phyloP scores from a whole-genome alignment of 2,113 vertebrate species.

The Sapajus apella region DNA sequence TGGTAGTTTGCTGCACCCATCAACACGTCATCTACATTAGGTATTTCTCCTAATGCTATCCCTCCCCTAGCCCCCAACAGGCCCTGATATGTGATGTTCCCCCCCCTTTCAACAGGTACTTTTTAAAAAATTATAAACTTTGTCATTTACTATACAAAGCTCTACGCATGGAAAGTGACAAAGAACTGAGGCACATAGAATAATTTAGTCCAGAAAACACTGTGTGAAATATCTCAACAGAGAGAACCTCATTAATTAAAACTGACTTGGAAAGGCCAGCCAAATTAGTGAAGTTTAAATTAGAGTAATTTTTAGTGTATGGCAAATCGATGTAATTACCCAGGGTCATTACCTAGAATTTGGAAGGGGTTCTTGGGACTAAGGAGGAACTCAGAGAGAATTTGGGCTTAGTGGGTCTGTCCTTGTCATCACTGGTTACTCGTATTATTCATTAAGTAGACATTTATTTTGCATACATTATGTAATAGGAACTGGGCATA shows the following conservation, averaged over 20 bases:
- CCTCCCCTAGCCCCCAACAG: too few species aligned
- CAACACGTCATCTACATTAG: too few species aligned
- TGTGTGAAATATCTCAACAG: constrained; percentile 35
- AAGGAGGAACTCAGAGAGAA: neutral
- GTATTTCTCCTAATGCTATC: too few species aligned
- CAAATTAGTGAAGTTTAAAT: constrained; percentile 61
- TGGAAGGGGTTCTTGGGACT: constrained; percentile 16
- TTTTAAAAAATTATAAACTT: constrained; percentile 6
- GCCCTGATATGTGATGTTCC: too few species aligned
- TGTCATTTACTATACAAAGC: constrained; percentile 18
- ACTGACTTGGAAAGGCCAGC: constrained; percentile 50
- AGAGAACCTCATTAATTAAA: constrained; percentile 56
- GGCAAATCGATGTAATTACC: constrained; percentile 50
- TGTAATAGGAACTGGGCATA: neutral
- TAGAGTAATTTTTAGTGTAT: constrained; percentile 41
- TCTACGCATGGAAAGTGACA: neutral
- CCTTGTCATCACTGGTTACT: neutral
- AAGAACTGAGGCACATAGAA: neutral
- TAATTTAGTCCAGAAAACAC: constrained; percentile 22
- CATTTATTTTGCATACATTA: neutral
- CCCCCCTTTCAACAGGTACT: neutral
- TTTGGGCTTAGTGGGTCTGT: neutral
- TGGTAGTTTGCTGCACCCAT: too few species aligned
- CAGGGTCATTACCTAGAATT: constrained; percentile 28
- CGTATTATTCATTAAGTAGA: neutral